Conservation (phyloP, 1,140 invertebrate genomes). For the Drosophila trapezifrons region DNA sequence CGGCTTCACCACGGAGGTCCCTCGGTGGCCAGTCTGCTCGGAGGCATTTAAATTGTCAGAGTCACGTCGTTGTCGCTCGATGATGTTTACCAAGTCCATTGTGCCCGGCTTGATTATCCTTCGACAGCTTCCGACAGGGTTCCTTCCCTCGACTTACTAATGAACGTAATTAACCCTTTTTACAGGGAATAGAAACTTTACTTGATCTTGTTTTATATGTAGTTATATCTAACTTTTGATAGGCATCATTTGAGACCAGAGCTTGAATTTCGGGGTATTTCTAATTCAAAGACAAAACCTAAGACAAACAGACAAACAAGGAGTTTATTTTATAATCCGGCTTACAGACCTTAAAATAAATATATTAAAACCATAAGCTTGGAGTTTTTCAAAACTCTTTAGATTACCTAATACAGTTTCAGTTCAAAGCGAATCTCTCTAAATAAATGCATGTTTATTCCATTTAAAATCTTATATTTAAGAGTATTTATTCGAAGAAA, state of each 20-base stretch:
- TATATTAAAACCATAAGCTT: background rate
- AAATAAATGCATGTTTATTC: background rate
- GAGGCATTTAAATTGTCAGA: slow-evolving; percentile 64
- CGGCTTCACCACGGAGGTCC: slow-evolving; percentile 40
- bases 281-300: too few relatives aligned
- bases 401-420: background rate
- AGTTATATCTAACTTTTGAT: too few relatives aligned
- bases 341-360: too few relatives aligned
- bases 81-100: slow-evolving; percentile 68
- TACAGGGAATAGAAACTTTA: slow-evolving; percentile 2
- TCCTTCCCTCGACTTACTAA: slow-evolving; percentile 27
- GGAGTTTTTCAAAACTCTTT: background rate
- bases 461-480: background rate
- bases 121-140: background rate
- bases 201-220: background rate
- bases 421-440: background rate
- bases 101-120: slow-evolving; percentile 64
- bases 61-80: slow-evolving; percentile 65
- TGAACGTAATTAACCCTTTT: slow-evolving; percentile 42
- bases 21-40: slow-evolving; percentile 12
- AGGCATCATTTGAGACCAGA: too few relatives aligned
- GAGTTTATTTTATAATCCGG: too few relatives aligned
- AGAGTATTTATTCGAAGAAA: background rate
- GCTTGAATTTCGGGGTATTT: too few relatives aligned
- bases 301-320: too few relatives aligned